Conservation (phyloP, 2,113 vertebrate genomes). For the Xiphias gladius region DNA sequence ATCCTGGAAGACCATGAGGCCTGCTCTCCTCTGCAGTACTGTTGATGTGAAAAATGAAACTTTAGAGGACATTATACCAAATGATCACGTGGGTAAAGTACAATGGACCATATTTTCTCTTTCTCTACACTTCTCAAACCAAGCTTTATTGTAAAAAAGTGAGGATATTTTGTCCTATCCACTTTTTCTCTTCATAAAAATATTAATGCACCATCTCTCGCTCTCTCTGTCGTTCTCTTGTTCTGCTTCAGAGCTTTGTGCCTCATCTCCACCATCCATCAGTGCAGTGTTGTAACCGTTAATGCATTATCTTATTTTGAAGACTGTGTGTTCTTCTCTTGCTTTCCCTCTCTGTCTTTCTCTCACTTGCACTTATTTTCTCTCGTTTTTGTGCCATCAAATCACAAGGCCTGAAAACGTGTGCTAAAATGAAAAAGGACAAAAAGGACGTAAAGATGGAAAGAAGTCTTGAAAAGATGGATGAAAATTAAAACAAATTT, state of each 20-base stretch:
- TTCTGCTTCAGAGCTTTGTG: constrained; percentile 41
- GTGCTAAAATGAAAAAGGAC: neutral
- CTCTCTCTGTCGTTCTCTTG: constrained; percentile 5
- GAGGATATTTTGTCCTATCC: constrained; percentile 10
- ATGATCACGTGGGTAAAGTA: neutral
- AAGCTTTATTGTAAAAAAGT: constrained; percentile 10
- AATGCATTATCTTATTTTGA: constrained; percentile 38
- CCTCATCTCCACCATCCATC: constrained; percentile 25
- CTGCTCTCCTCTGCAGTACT: constrained; percentile 1
- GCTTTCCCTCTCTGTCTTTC: constrained; percentile 17
- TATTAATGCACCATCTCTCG: constrained; percentile 32
- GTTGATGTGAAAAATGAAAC: constrained; percentile 17
- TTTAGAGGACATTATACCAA: constrained; percentile 7
- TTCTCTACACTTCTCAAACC: neutral
- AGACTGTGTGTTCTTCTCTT: constrained; percentile 21
- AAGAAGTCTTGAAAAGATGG: constrained; percentile 9
- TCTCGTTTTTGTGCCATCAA: constrained; percentile 14
- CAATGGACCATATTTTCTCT: constrained; percentile 10
- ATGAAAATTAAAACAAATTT: neutral
- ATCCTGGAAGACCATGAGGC: neutral
- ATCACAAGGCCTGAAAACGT: constrained; percentile 4
- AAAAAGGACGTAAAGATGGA: neutral
- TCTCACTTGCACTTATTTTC: neutral
- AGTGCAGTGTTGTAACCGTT: constrained; percentile 1
- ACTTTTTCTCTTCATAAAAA: constrained; percentile 44